Evolutionary conservation across 2,888 invertebrate genomes (phyloP).

Genomic region (Sarcophaga subvicina): DNA sequence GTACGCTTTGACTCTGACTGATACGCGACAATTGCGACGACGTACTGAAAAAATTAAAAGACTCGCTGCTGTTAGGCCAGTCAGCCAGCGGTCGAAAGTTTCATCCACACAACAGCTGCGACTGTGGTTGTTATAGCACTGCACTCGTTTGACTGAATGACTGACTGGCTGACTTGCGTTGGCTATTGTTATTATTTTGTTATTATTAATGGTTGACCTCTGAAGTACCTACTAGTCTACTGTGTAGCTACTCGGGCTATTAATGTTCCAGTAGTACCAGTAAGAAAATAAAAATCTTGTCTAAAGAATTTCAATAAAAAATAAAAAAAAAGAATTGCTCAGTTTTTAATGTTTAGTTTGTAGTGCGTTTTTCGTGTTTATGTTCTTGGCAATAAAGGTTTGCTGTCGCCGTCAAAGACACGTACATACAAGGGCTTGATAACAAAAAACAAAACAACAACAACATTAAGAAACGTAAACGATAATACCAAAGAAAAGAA

Average conservation of each 20-base stretch:
- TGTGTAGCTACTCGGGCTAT: slow-evolving; percentile 8
- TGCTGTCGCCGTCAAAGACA: slow-evolving; percentile 23
- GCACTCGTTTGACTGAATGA: neutral
- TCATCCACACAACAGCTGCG: neutral
- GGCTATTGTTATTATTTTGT: slow-evolving; percentile 13
- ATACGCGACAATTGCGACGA: slow-evolving; percentile 64
- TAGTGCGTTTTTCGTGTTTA: slow-evolving; percentile 3
- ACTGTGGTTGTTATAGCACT: neutral
- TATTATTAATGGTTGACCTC: slow-evolving; percentile 66
- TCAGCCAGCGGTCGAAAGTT: slow-evolving; percentile 39
- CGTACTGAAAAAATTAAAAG: slow-evolving; percentile 52
- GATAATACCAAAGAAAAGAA: neutral
- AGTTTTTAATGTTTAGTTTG: neutral
- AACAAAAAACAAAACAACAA: neutral
- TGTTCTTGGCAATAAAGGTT: slow-evolving; percentile 40
- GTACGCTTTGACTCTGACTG: slow-evolving; percentile 47
- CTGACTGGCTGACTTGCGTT: neutral
- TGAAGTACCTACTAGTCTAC: slow-evolving; percentile 56
- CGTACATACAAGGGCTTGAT: slow-evolving; percentile 47
- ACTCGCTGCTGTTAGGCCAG: neutral
- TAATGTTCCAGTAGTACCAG: neutral
- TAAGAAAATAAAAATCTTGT: slow-evolving; percentile 37
- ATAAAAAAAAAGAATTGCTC: neutral
- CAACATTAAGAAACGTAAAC: no score
- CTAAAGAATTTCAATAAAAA: slow-evolving; percentile 31